Base-by-base conservation (phyloP, 1,140 invertebrate species). In the Drusus annulatus region DNA sequence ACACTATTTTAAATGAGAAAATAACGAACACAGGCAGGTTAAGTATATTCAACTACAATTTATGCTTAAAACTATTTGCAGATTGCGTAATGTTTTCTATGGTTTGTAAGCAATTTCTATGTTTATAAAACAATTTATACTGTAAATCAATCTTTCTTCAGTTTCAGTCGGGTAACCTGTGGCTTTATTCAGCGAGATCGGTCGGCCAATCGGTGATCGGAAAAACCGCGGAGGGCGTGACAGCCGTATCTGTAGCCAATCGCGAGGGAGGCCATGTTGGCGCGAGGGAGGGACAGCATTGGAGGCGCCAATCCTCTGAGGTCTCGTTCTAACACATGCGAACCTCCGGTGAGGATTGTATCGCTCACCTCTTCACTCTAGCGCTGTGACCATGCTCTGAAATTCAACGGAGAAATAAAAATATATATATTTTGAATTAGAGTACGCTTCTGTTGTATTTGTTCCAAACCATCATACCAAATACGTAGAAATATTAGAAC, bases 241-340 rank as follows among this genome's bases (percentile, higher is more conserved):
- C 50, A 7, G 1, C 15, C 19, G 28, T 51, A 16, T 54, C 56
- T 1, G 21, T 28, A 23, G 56, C 81, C 78, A 82, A 82, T 82
- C 45, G 36, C 5, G 21, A 15, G 16, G 28, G 21, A 58, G 75
- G 81, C 81, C 81, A 82, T 82, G 58, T 82, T 82, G 78, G 58
- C 60, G 45, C 54, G 81, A 65, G 21, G 81, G 81, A 68, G 78
- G 78, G 51, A n/a, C 56, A 52, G 21, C 52, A 54, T 19, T 58
- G 52, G 56, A 58, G 65, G 51, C 58, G 51, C 50, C 68, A 65
- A 68, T 76, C 5, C 31, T 23, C 28, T 60, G 25, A 28, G 31
- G 74, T 82, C 68, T 78, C 78, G 17, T 52, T 82, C 56, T 23
- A n/a, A 45, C 74, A 0, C 28, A 56, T 28, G 17, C 6, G 19